These are phyloP conservation scores for Odobenus rosmarus DNA, from an alignment of 2,113 vertebrate genomes.

Conservation along the genomic window DNA sequence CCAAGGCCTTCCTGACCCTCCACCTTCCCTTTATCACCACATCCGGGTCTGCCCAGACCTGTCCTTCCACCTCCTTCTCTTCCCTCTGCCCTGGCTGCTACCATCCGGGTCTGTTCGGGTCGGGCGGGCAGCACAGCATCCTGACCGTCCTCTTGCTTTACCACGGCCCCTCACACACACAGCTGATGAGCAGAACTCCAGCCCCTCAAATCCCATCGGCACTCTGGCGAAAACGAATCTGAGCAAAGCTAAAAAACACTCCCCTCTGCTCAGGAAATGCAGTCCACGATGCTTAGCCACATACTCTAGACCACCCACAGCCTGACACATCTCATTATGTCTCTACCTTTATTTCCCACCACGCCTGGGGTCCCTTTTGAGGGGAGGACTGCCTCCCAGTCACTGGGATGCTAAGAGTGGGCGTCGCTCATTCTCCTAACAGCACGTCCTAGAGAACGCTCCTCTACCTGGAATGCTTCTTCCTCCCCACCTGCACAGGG, in stretches of 20 bases:
- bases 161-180: accelerated
- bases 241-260: background rate
- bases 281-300: background rate
- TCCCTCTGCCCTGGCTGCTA: background rate
- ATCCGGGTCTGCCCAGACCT: background rate
- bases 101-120: background rate
- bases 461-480: background rate
- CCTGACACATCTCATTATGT: background rate
- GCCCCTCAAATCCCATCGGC: background rate
- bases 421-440: background rate
- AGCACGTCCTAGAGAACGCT: background rate
- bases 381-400: background rate
- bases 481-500: background rate
- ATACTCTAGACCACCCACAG: too few species aligned
- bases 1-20: background rate
- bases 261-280: background rate
- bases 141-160: too few species aligned
- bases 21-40: background rate
- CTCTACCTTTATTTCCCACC: background rate
- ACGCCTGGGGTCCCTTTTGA: background rate
- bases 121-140: accelerated
- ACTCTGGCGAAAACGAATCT: background rate
- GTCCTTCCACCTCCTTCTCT: background rate
- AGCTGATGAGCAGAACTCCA: background rate
- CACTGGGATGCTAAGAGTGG: background rate